phyloP scores from a whole-genome alignment of 2,888 invertebrate genomes.

The Phymatocera aterrima region DNA sequence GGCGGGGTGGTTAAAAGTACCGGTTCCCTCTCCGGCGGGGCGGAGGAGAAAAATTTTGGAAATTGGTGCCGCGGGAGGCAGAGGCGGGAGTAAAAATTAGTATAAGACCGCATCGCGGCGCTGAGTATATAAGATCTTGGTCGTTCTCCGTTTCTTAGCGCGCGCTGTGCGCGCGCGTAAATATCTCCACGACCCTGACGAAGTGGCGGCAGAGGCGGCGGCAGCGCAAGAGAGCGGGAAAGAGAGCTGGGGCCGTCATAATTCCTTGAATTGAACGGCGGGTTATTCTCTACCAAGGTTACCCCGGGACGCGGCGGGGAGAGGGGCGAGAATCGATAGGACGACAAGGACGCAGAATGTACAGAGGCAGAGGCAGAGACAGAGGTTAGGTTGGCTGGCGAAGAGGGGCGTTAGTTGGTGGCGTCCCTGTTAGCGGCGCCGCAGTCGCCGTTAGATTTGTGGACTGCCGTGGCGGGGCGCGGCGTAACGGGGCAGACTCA shows the following conservation, averaged over 20 bases:
- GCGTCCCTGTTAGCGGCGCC: slow-evolving; percentile 63
- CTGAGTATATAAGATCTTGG: background rate
- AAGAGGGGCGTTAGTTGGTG: slow-evolving; percentile 54
- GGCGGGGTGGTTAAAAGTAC: no score
- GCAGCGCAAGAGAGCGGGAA: slow-evolving; percentile 57
- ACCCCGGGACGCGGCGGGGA: slow-evolving; percentile 58
- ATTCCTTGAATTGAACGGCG: slow-evolving; percentile 74
- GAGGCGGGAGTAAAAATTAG: background rate
- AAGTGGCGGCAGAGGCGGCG: slow-evolving; percentile 46
- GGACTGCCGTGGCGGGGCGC: slow-evolving; percentile 50
- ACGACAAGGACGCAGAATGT: slow-evolving; percentile 65
- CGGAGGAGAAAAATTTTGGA: background rate
- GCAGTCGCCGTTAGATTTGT: slow-evolving; percentile 52
- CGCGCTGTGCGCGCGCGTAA: slow-evolving; percentile 53
- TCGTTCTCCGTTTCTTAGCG: slow-evolving; percentile 37
- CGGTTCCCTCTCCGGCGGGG: no score
- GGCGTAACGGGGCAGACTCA: slow-evolving; percentile 53
- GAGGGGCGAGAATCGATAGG: slow-evolving; percentile 67
- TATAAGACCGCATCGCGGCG: background rate
- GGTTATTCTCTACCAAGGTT: slow-evolving; percentile 74
- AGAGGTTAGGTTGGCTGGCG: slow-evolving; percentile 43
- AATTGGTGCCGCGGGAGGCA: background rate
- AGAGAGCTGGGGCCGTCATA: slow-evolving; percentile 69
- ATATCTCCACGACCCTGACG: slow-evolving; percentile 51
- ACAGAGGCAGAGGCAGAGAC: slow-evolving; percentile 25